Percentiles rank a stretch among this genome's conserved stretches.
These are phyloP conservation scores for Cantharis lateralis DNA, from an alignment of 2,888 invertebrate genomes.

Conservation along the genomic window DNA sequence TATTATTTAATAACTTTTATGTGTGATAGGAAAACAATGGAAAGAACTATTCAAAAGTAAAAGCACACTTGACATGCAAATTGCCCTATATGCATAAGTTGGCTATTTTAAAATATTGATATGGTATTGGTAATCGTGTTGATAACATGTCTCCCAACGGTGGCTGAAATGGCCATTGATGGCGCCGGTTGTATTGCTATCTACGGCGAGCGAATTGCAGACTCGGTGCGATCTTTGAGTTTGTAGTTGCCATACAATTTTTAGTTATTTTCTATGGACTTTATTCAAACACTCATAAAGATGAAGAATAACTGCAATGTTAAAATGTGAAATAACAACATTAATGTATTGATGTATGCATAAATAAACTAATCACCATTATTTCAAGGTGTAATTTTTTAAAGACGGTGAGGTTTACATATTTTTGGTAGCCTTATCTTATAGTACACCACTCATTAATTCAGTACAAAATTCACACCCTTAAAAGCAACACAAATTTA, in stretches of 20 bases:
- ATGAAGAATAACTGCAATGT: not conserved
- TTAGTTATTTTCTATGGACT: too few species aligned
- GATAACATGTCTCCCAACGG: not conserved
- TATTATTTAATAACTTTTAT: not conserved
- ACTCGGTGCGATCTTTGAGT: not conserved
- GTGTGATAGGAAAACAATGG: not conserved
- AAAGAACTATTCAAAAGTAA: not conserved
- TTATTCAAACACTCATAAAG: not conserved
- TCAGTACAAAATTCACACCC: slow-evolving; percentile 23
- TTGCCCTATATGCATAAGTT: not conserved
- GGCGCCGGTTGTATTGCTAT: not conserved
- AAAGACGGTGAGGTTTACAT: slow-evolving; percentile 2
- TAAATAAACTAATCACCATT: not conserved
- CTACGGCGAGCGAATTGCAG: not conserved
- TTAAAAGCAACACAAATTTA: slow-evolving; percentile 25
- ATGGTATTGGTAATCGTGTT: not conserved
- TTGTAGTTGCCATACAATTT: not conserved
- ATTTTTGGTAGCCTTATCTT: slow-evolving; percentile 19
- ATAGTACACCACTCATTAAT: slow-evolving; percentile 21
- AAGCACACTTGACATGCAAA: not conserved
- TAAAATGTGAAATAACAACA: not conserved
- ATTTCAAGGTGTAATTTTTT: not conserved
- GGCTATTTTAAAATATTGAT: not conserved
- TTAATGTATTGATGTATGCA: not conserved
- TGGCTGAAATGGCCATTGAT: not conserved